Base-by-base conservation (phyloP, 2,113 vertebrate genomes). In the Ochotona curzoniae region DNA sequence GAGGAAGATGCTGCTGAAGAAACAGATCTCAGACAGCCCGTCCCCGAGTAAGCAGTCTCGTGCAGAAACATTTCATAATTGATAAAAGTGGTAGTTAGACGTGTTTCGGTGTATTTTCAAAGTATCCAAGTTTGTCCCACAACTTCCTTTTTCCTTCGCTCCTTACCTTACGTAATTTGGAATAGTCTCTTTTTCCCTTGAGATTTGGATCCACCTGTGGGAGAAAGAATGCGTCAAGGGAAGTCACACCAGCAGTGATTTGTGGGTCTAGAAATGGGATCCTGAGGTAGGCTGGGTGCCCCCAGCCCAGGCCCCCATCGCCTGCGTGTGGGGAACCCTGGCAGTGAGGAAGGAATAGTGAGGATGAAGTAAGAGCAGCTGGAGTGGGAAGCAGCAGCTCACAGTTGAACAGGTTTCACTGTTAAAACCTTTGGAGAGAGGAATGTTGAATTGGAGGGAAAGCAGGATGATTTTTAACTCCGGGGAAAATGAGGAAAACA, bases 1-100 rank as follows among this genome's bases (percentile, higher is more conserved):
- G 98, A 97, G 0, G 98, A 97, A 12, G 98, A 98, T 21, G 97
- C 98, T 14, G 97, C 98, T 7, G 97, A 98, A 26, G 98, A 94
- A 87, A 73, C 30, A 93, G 90, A 70, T 61, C 54, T 71, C 5
- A 9, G 11, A 80, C 69, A 76, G 26, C 61, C 60, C 26, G 86
- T 30, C 38, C 74, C 87, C 25, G 85, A 44, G 97, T 97, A 93
- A 96, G 93, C 18, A n/a, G 10, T 73, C 76, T 23, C 84, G 15
- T 85, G 20, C 63, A 20, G 20, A 47, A 78, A 10, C 83, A 75
- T 83, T 26, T 60, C 21, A 67, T 71, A 47, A 15, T 90, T 89
- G 51, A 2, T 85, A 63, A 87, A 70, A 76, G 61, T 70, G 74
- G 63, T 60, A 73, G 28, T 79, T 73, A 64, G 47, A 63, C 63